These are phyloP conservation scores for Cetoscarus ocellatus DNA, from an alignment of 2,797 vertebrate genomes.

Conservation along the genomic window DNA sequence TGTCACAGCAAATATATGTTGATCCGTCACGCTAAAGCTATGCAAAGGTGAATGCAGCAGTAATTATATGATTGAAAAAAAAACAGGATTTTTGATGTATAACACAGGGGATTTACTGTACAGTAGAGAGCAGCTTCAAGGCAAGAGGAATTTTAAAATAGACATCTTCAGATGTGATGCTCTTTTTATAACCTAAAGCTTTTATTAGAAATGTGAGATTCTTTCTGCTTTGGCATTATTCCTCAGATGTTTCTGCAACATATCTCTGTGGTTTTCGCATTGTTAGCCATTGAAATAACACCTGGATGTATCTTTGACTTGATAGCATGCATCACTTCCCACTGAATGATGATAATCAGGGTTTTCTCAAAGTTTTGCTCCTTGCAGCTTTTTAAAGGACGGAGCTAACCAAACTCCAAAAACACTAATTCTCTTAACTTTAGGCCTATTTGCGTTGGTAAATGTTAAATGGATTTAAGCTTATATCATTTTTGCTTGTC, in stretches of 20 bases:
- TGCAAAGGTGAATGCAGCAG: conserved; percentile 15
- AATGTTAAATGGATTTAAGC: too few relatives aligned
- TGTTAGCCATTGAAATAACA: conserved; percentile 54
- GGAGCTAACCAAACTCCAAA: too few relatives aligned
- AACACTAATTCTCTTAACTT: too few relatives aligned
- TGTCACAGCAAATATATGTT: conserved; percentile 23
- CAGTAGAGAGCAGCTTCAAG: conserved; percentile 45
- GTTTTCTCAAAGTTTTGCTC: conserved; percentile 5
- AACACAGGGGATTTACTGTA: conserved; percentile 37
- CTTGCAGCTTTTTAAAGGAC: background rate
- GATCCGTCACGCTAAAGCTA: conserved; percentile 3
- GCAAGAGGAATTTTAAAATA: conserved; percentile 46
- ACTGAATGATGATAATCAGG: conserved; percentile 24
- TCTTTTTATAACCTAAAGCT: conserved; percentile 55
- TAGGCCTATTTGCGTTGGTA: too few relatives aligned
- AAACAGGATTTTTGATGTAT: conserved; percentile 39
- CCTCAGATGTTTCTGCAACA: conserved; percentile 41
- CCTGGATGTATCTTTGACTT: conserved; percentile 45
- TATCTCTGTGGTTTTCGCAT: conserved; percentile 23
- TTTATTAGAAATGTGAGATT: conserved; percentile 24
- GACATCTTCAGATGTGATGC: conserved; percentile 34
- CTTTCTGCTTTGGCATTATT: conserved; percentile 6
- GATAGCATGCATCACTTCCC: conserved; percentile 42
- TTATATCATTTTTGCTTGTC: too few relatives aligned
- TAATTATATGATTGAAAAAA: conserved; percentile 38